Percentiles rank a stretch among this genome's conserved stretches.
phyloP scores from a whole-genome alignment of 2,797 vertebrate genomes.

The Melanotaenia nigrans region DNA sequence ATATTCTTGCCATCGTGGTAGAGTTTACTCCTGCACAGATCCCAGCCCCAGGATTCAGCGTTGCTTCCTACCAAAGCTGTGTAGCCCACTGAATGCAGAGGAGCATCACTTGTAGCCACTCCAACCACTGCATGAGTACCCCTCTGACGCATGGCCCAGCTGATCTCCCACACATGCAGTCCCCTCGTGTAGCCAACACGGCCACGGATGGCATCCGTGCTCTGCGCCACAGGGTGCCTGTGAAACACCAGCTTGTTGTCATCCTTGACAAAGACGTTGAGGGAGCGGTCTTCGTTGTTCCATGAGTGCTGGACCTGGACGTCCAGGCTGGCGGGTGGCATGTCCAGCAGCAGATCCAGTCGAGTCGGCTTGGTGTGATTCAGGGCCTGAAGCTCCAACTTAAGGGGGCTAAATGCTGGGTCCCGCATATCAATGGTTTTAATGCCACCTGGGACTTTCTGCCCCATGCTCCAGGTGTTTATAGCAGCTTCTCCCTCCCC shows the following conservation, averaged over 20 bases:
- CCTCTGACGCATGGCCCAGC: constrained; percentile 96
- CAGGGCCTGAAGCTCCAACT: constrained; percentile 93
- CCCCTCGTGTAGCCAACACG: constrained; percentile 95
- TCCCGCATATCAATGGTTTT: constrained; percentile 99
- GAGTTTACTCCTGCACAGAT: constrained; percentile 96
- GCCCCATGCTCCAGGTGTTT: constrained; percentile 89
- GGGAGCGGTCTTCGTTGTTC: constrained; percentile 96
- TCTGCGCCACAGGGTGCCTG: constrained; percentile 98
- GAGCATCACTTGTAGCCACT: constrained; percentile 91
- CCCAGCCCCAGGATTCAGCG: constrained; percentile 98
- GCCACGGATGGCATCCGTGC: constrained; percentile 95
- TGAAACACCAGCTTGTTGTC: constrained; percentile 97
- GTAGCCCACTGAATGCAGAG: constrained; percentile 96
- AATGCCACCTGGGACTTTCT: constrained; percentile 98
- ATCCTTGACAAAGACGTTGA: constrained; percentile 98
- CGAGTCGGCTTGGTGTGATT: constrained; percentile 94
- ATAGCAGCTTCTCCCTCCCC: constrained; percentile 45
- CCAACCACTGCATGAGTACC: constrained; percentile 97
- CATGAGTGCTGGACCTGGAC: constrained; percentile 93
- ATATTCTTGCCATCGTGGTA: constrained; percentile 97
- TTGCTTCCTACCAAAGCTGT: constrained; percentile 95
- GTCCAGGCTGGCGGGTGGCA: constrained; percentile 87
- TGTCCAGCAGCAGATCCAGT: constrained; percentile 95
- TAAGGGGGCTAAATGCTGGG: constrained; percentile 91
- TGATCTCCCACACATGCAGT: constrained; percentile 98